Evolutionary conservation across 2,797 vertebrate genomes (phyloP).

Genomic region (Odontamblyopus lacepedii): DNA sequence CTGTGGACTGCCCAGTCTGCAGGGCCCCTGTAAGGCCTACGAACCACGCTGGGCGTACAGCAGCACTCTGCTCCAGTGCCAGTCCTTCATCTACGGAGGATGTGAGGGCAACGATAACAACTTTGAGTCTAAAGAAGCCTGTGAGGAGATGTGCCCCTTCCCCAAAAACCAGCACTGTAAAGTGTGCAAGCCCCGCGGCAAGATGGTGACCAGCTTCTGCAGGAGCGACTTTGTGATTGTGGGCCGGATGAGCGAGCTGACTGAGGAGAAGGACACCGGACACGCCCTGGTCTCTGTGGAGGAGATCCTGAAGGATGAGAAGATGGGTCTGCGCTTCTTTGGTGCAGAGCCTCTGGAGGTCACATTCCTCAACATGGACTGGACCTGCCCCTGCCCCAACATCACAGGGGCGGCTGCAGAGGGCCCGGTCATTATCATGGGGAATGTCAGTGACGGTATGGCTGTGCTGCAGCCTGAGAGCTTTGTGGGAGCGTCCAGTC

Average conservation of each 20-base stretch:
- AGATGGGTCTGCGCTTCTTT: slow-evolving; percentile 96
- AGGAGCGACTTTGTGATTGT: slow-evolving; percentile 93
- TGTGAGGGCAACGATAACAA: slow-evolving; percentile 96
- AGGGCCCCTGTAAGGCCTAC: slow-evolving; percentile 93
- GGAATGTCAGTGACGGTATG: slow-evolving; percentile 90
- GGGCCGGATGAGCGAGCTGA: slow-evolving; percentile 88
- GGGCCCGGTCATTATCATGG: slow-evolving; percentile 94
- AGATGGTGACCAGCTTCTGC: slow-evolving; percentile 96
- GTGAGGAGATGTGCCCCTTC: slow-evolving; percentile 91
- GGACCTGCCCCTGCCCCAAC: slow-evolving; percentile 95
- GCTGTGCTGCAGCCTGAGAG: slow-evolving; percentile 91
- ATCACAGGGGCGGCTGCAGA: slow-evolving; percentile 81
- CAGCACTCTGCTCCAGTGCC: slow-evolving; percentile 82
- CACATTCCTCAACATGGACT: slow-evolving; percentile 92
- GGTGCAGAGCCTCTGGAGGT: slow-evolving; percentile 92
- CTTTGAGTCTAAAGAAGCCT: slow-evolving; percentile 91
- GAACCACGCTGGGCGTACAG: slow-evolving; percentile 94
- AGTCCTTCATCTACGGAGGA: slow-evolving; percentile 93
- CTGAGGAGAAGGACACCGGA: slow-evolving; percentile 87
- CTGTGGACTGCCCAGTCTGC: slow-evolving; percentile 87
- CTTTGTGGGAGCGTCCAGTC: slow-evolving; percentile 86
- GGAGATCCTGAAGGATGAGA: slow-evolving; percentile 95
- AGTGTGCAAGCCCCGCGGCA: slow-evolving; percentile 88
- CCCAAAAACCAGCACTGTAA: slow-evolving; percentile 88
- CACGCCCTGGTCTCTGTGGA: slow-evolving; percentile 90